phyloP scores from a whole-genome alignment of 2,797 vertebrate species.

The Etheostoma perlongum region DNA sequence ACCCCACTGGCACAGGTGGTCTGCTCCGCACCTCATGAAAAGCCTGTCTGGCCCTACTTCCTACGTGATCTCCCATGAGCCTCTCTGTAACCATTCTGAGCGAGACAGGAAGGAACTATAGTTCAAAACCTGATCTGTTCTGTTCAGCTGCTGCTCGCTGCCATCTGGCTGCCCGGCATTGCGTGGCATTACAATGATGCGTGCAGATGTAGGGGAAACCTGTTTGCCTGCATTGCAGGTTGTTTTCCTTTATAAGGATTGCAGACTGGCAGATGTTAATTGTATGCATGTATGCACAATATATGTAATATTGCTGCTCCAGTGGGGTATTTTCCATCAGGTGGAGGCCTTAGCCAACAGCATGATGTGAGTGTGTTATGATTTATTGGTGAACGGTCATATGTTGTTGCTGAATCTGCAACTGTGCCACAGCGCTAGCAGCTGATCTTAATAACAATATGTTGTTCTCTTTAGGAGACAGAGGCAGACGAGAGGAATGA shows the following conservation, averaged over 20 bases:
- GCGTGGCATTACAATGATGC: slow-evolving; percentile 71
- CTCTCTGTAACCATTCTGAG: slow-evolving; percentile 48
- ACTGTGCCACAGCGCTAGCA: slow-evolving; percentile 54
- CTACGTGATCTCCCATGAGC: slow-evolving; percentile 63
- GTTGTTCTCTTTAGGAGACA: slow-evolving; percentile 56
- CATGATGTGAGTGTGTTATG: slow-evolving; percentile 50
- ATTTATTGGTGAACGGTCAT: slow-evolving; percentile 71
- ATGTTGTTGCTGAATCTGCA: slow-evolving; percentile 77
- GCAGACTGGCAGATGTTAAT: slow-evolving; percentile 76
- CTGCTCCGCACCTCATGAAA: slow-evolving; percentile 58
- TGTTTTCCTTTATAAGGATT: slow-evolving; percentile 65
- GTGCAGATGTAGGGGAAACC: slow-evolving; percentile 80
- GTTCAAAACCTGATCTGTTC: slow-evolving; percentile 63
- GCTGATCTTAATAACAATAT: slow-evolving; percentile 70
- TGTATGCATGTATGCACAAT: slow-evolving; percentile 71
- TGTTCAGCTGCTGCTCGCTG: slow-evolving; percentile 44
- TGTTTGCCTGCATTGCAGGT: slow-evolving; percentile 68
- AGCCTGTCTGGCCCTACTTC: slow-evolving; percentile 48
- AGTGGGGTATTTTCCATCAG: slow-evolving; percentile 66
- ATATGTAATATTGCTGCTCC: slow-evolving; percentile 52
- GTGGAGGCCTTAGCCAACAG: slow-evolving; percentile 49
- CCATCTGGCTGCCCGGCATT: slow-evolving; percentile 74
- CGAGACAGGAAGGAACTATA: slow-evolving; percentile 51
- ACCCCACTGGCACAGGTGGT: slow-evolving; percentile 68
- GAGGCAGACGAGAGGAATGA: slow-evolving; percentile 38